Base-by-base conservation (phyloP, 2,113 vertebrate genomes). In the Pteropus alecto region DNA sequence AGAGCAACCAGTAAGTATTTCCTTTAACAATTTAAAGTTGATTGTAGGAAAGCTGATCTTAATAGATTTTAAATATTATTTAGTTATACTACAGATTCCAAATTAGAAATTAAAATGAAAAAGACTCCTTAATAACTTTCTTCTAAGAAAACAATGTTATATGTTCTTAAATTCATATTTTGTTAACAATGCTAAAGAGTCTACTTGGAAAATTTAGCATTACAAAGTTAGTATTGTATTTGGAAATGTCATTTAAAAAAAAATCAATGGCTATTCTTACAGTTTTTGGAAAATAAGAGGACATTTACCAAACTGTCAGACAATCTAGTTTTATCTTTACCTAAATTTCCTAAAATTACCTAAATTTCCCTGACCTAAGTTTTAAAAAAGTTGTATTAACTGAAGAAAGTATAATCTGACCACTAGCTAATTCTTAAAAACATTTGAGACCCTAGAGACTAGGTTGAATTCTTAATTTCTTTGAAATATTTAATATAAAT, bases 1-100 rank as follows among this genome's bases (percentile, higher is more conserved):
- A 12, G 98, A 99, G 95, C 99, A 99, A 92, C 98, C 99, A 79
- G 99, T 99, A 98, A 99, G 99, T 99, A 97, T 79, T 86, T 93
- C 85, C 83, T 96, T 0, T 94, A 95, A 95, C 81, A 79, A 61
- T 70, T 95, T 82, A 35, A 94, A 95, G 82, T 43, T 90, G n/a
- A 90, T n/a, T 84, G 5, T 87, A 30, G 24, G 41, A 94, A 96
- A 91, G 30, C 43, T 4, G 5, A 54, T 28, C 63, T 90, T 96
- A 56, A 83, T n/a, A 95, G 28, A 86, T 79, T 96, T 33, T 8
- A 11, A 86, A 5, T 88, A 41, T 8, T 79, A 26, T 33, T 85
- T 51, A 83, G 18, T 94, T 97, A 30, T 88, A 96, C 58, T 85
- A 28, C 26, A 82, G 78, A 77, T 95, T 94, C 63, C 33, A 93